phyloP scores from a whole-genome alignment of 2,888 invertebrate genomes.

The Asteroscopus sphinx region DNA sequence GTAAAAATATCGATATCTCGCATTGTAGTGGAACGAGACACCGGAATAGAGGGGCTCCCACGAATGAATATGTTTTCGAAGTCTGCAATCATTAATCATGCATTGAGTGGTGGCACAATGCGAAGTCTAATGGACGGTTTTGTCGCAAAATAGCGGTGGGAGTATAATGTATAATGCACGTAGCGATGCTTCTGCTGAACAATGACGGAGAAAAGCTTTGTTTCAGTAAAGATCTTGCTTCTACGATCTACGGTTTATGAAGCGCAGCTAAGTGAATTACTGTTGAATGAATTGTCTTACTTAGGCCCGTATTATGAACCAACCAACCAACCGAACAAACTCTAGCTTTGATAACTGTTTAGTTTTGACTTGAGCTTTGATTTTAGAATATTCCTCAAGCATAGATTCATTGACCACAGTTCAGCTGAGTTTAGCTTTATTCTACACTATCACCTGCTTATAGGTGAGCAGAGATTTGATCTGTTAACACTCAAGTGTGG shows the following conservation, averaged over 20 bases:
- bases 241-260: conserved; percentile 43
- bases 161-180: conserved; percentile 71
- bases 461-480: no score
- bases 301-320: no score
- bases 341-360: no score
- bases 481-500: no score
- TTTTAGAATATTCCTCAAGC: no score
- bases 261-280: conserved; percentile 50
- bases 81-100: conserved; percentile 84
- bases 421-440: no score
- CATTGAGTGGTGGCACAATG: conserved; percentile 84
- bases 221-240: conserved; percentile 68
- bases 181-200: conserved; percentile 62
- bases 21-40: conserved; percentile 74
- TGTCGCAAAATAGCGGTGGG: conserved; percentile 74
- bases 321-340: no score
- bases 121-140: conserved; percentile 79
- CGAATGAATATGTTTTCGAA: conserved; percentile 85
- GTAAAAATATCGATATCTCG: conserved; percentile 79
- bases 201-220: conserved; percentile 72
- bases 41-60: conserved; percentile 74
- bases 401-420: no score
- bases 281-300: conserved; percentile 25
- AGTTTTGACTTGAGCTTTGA: no score
- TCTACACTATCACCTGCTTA: no score